Percentiles rank a stretch among this genome's conserved stretches.
These are phyloP conservation scores for Agrochola macilenta DNA, from an alignment of 2,888 invertebrate genomes.

Conservation along the genomic window DNA sequence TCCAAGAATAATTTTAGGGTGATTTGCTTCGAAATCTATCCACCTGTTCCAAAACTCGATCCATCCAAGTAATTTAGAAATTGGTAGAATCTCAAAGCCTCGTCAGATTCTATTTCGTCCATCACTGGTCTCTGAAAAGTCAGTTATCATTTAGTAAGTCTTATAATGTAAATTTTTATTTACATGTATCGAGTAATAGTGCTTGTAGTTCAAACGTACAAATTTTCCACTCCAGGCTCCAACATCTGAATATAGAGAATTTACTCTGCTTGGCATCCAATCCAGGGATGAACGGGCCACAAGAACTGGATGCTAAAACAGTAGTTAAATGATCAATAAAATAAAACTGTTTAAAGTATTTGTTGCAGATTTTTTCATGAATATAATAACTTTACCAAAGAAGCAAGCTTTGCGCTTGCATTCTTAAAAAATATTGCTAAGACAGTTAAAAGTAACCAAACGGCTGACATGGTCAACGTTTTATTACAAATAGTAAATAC, in stretches of 20 bases:
- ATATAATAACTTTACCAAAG: constrained; percentile 52
- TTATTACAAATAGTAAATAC: neutral
- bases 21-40: neutral
- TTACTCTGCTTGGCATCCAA: constrained; percentile 88
- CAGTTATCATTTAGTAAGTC: neutral
- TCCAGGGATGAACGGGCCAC: constrained; percentile 86
- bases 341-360: neutral
- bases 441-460: constrained; percentile 19
- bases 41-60: constrained; percentile 88
- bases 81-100: constrained; percentile 87
- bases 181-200: neutral
- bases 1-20: neutral
- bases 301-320: constrained; percentile 84
- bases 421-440: constrained; percentile 25
- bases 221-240: constrained; percentile 90
- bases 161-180: neutral
- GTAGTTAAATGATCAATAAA: neutral
- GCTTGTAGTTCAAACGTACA: constrained; percentile 71
- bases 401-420: constrained; percentile 49
- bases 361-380: neutral
- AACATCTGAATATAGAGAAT: constrained; percentile 87
- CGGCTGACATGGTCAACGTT: constrained; percentile 34
- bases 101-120: constrained; percentile 89
- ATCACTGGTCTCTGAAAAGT: constrained; percentile 86
- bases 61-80: constrained; percentile 88